phyloP scores from a whole-genome alignment of 2,888 invertebrate genomes.

The Metallyticus violacea region DNA sequence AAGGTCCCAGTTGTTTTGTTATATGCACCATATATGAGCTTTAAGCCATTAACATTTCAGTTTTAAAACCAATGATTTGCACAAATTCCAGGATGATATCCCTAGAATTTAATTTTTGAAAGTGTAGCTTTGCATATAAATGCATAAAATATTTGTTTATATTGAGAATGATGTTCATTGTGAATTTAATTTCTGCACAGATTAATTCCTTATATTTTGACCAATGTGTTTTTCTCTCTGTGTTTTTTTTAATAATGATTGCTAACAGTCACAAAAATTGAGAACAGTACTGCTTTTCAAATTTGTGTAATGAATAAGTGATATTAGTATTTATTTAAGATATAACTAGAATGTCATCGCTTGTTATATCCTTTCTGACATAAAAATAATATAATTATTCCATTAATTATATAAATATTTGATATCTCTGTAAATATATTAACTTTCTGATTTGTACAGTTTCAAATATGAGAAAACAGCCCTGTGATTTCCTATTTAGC shows the following conservation, averaged over 20 bases:
- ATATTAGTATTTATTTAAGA: neutral
- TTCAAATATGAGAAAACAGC: neutral
- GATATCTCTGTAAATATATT: neutral
- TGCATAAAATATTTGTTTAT: neutral
- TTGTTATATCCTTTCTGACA: neutral
- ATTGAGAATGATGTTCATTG: neutral
- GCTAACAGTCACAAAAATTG: neutral
- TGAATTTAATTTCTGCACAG: neutral
- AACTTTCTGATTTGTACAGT: neutral
- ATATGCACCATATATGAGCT: neutral
- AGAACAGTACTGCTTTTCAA: neutral
- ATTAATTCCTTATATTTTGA: neutral
- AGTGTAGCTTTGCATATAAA: neutral
- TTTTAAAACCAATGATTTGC: neutral
- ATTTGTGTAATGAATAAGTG: neutral
- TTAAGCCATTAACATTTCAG: neutral
- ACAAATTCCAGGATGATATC: neutral
- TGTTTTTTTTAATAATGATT: neutral
- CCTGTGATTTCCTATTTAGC: neutral
- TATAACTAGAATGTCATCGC: neutral
- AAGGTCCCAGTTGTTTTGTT: neutral
- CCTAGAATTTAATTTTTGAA: neutral
- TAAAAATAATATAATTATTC: neutral
- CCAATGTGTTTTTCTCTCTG: neutral
- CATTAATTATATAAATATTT: constrained; percentile 4